Base-by-base conservation (phyloP, 2,113 vertebrate genomes). In the Pimephales promelas region DNA sequence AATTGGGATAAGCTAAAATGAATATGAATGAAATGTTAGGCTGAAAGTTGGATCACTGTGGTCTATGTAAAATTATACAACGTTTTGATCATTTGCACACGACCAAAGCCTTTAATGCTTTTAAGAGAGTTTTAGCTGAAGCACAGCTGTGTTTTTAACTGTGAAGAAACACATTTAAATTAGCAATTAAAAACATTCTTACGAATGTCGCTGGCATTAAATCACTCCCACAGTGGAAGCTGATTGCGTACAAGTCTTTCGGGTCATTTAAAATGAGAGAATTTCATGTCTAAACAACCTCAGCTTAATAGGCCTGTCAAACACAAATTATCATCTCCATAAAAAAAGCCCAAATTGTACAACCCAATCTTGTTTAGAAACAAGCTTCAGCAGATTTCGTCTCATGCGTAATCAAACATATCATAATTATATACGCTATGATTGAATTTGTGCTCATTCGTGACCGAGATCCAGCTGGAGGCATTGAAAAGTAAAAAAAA, bases 61-160 rank as follows among this genome's bases (percentile, higher is more conserved):
- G 22, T 71, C 68, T 71, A 45, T 71, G 22, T 45, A 72, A 72
- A 72, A 22, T 45, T 45, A 72, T 71, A 43, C 66, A 24, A 1
- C n/a, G 40, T 24, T 72, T 72, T 72, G 40, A 72, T 72, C 68
- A 72, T 72, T 72, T 72, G 68, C 68, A 45, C 45, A 26, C 2
- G 40, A 72, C 68, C n/a, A 72, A 26, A 45, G 68, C 68, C 36
- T 24, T 72, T 72, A 72, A 72, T 72, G 40, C 5, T 72, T 45
- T 45, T 45, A 24, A 24, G 68, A 71, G 68, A 45, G 68, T 24
- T 72, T 72, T 45, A 45, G 68, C 68, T 73, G 47, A 72, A 26
- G 4, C 52, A 74, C 81, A 83, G n/a, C 68, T 57, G 52, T 56
- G 66, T 79, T 72, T 64, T 64, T 45, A 72, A 72, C 68, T 72